Evolutionary conservation across 2,888 invertebrate species (phyloP).

Genomic region (Aleiodes leptofemur): DNA sequence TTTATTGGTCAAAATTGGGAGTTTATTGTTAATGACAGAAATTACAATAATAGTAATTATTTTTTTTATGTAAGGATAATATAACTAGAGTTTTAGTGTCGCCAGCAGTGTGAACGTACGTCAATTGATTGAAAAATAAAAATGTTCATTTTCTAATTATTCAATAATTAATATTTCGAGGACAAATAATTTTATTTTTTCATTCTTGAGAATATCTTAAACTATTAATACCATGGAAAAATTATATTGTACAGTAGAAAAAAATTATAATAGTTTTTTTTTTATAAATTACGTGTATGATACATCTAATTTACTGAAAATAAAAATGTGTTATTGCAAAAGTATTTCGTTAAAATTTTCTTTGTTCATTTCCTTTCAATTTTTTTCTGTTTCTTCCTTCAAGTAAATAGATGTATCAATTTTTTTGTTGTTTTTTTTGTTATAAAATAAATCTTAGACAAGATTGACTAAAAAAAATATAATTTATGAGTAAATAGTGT

Average conservation of each 20-base stretch:
- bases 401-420: conserved; percentile 30
- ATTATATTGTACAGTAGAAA: conserved; percentile 36
- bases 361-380: conserved; percentile 13
- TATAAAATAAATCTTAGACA: conserved; percentile 33
- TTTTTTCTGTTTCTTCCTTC: neutral
- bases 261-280: neutral
- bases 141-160: conserved; percentile 8
- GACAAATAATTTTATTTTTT: neutral
- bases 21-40: conserved; percentile 30
- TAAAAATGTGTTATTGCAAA: conserved; percentile 13
- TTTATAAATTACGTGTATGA: conserved; percentile 33
- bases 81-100: conserved; percentile 4
- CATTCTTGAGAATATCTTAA: conserved; percentile 6
- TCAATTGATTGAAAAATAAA: conserved; percentile 15
- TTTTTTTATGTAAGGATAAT: conserved; percentile 10
- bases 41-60: conserved; percentile 15
- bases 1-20: conserved; percentile 34
- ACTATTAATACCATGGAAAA: conserved; percentile 41
- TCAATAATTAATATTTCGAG: neutral
- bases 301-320: conserved; percentile 35
- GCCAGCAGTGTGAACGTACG: conserved; percentile 35
- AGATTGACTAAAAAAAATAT: conserved; percentile 28
- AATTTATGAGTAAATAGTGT: conserved; percentile 20
- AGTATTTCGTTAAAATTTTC: neutral
- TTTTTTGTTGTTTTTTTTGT: conserved; percentile 16